Percentiles rank a stretch among this genome's conserved stretches.
Evolutionary conservation across 2,888 invertebrate species (phyloP).

Genomic region (Apocheima hispidaria): DNA sequence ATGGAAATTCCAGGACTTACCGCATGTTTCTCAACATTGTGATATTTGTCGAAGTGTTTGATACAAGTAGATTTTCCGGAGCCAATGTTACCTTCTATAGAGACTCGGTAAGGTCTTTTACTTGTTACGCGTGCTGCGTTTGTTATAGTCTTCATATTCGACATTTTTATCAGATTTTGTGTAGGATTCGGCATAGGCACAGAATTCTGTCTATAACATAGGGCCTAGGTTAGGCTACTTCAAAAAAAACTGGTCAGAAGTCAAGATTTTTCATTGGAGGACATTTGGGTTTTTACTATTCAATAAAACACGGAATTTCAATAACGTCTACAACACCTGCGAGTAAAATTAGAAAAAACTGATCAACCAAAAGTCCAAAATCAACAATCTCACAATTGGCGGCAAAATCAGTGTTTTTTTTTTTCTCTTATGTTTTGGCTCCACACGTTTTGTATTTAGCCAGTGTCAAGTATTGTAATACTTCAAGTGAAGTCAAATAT

Average conservation of each 20-base stretch:
- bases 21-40: conserved; percentile 85
- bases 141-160: conserved; percentile 63
- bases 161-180: conserved; percentile 51
- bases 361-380: too few species aligned
- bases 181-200: background rate
- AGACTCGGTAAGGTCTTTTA: conserved; percentile 88
- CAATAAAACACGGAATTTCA: too few species aligned
- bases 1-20: conserved; percentile 62
- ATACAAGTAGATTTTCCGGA: conserved; percentile 93
- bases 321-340: too few species aligned
- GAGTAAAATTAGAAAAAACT: too few species aligned
- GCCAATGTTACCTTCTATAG: conserved; percentile 93
- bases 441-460: too few species aligned
- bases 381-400: too few species aligned
- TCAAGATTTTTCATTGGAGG: background rate
- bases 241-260: background rate
- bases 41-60: conserved; percentile 88
- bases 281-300: background rate
- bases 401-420: too few species aligned
- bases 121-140: conserved; percentile 58
- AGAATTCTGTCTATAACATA: too few species aligned
- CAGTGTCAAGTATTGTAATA: too few species aligned
- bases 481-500: too few species aligned
- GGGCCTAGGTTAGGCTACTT: background rate
- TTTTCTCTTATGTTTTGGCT: too few species aligned